These are phyloP conservation scores for Acyrthosiphon pisum DNA, from an alignment of 1,140 invertebrate genomes.

Conservation along the genomic window DNA sequence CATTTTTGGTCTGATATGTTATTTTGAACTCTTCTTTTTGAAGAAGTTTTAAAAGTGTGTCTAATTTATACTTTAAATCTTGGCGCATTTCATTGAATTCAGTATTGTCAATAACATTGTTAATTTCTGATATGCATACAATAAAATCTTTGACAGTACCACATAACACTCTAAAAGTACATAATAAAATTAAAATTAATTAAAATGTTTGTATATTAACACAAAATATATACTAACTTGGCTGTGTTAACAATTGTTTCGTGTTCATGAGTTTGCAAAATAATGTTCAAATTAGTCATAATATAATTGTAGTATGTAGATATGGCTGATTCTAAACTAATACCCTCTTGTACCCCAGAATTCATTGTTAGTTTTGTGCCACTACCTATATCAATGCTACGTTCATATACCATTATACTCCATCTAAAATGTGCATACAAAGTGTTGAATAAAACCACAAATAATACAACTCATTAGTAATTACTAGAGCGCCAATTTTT, in stretches of 20 bases:
- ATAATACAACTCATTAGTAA: neutral
- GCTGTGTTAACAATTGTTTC: slow-evolving; percentile 77
- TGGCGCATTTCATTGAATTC: slow-evolving; percentile 75
- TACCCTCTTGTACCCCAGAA: slow-evolving; percentile 59
- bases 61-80: slow-evolving; percentile 79
- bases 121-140: slow-evolving; percentile 69
- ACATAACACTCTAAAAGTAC: slow-evolving; percentile 70
- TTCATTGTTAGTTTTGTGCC: slow-evolving; percentile 66
- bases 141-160: slow-evolving; percentile 84
- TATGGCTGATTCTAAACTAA: slow-evolving; percentile 60
- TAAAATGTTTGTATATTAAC: neutral
- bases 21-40: slow-evolving; percentile 62
- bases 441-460: neutral
- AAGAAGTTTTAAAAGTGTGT: slow-evolving; percentile 75
- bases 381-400: slow-evolving; percentile 72
- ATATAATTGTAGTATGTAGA: slow-evolving; percentile 80
- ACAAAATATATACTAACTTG: slow-evolving; percentile 67
- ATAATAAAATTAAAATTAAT: slow-evolving; percentile 53
- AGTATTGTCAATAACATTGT: slow-evolving; percentile 69
- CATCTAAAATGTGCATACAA: slow-evolving; percentile 67
- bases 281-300: slow-evolving; percentile 82
- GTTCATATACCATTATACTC: slow-evolving; percentile 92
- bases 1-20: slow-evolving; percentile 34
- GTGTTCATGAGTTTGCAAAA: slow-evolving; percentile 85
- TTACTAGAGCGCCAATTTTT: neutral